Percentiles rank a stretch among this genome's conserved stretches.
These are phyloP conservation scores for Acinonyx jubatus DNA, from an alignment of 2,113 vertebrate species.

Conservation along the genomic window DNA sequence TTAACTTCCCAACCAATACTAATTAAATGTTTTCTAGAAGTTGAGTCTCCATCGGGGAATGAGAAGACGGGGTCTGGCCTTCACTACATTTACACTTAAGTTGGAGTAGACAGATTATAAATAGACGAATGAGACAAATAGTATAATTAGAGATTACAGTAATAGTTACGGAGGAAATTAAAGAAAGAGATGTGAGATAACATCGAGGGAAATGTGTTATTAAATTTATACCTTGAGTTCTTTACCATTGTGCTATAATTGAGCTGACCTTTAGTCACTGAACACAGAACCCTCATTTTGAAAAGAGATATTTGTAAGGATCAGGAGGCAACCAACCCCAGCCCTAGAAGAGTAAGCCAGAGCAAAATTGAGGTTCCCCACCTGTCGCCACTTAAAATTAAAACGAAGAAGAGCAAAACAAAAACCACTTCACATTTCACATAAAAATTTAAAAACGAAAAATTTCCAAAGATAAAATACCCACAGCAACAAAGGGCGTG, in stretches of 20 bases:
- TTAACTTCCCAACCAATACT: neutral
- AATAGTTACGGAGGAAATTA: constrained; percentile 18
- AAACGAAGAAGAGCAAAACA: neutral
- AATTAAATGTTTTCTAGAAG: constrained; percentile 17
- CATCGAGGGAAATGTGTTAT: neutral
- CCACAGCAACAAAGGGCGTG: neutral
- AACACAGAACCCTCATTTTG: constrained; percentile 41
- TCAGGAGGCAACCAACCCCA: constrained; percentile 8
- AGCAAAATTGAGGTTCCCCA: constrained; percentile 59
- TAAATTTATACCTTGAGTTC: neutral
- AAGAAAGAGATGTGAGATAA: neutral
- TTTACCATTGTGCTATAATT: constrained; percentile 34
- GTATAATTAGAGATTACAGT: neutral
- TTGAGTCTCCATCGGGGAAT: neutral
- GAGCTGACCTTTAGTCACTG: constrained; percentile 17
- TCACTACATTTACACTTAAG: constrained; percentile 12
- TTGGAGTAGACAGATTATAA: neutral
- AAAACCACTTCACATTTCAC: neutral
- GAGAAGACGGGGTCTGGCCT: neutral
- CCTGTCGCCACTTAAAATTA: constrained; percentile 18
- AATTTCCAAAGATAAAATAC: constrained; percentile 57
- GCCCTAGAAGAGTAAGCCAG: neutral
- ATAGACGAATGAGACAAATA: neutral
- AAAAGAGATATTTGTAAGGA: constrained; percentile 36
- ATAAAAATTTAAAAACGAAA: constrained; percentile 52